Base-by-base conservation (phyloP, 2,888 invertebrate genomes). In the Carpatolechia fugitivella region DNA sequence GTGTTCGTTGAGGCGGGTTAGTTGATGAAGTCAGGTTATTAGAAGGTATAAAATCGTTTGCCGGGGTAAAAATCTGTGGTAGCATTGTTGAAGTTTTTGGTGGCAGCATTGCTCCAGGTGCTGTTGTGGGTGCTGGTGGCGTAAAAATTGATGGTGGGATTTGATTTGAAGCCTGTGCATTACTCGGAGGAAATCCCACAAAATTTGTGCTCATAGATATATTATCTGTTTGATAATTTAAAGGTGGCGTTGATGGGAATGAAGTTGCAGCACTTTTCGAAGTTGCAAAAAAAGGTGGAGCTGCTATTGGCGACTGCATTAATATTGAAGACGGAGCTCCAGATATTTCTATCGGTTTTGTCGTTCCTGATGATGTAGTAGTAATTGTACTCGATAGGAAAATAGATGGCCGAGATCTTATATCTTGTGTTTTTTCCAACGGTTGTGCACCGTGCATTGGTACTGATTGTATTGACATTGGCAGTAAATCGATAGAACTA, bases 51-150 rank as follows among this genome's bases (percentile, higher is more conserved):
- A 29, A 29, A n/a, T 29, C 20, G 7, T 13, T 24, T 13, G 44
- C n/a, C 4, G 69, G 63, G 60, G 68, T 76, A 31, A 69, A 72
- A 49, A 77, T 72, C 29, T 73, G 61, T 10, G 40, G 24, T 8
- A 51, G 24, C 24, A 49, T 49, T 11, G 48, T 2, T 16, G 18
- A 24, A 44, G 24, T 1, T 11, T 20, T 24, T 8, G 24, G 1
- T 24, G 29, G 3, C 24, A 24, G 24, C 24, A 6, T 24, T 6
- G 6, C 24, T 24, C 24, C 24, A 24, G 24, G 3, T 44, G 24
- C 29, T 44, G 13, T 11, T 3, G 44, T 13, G 11, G 40, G 10
- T 41, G 40, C 18, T 10, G 7, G 20, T 0, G 44, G 44, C 8
- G 29, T 44, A 29, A 44, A 44, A 24, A 44, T 29, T 13, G 44